These are phyloP conservation scores for Enteromius argenteus DNA, from an alignment of 2,797 vertebrate genomes.

Conservation along the genomic window DNA sequence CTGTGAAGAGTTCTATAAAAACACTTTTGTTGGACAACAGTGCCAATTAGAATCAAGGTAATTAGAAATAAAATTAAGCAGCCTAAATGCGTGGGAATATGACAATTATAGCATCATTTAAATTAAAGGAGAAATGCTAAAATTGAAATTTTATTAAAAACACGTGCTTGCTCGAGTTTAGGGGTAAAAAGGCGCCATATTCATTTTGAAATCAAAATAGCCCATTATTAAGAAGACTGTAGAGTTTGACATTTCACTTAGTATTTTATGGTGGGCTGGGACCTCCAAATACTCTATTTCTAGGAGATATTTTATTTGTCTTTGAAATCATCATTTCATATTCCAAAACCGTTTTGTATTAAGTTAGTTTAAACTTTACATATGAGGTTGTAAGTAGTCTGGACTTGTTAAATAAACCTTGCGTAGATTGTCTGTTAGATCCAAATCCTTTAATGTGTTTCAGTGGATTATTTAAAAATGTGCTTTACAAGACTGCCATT, in stretches of 20 bases:
- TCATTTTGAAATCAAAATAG: slow-evolving; percentile 56
- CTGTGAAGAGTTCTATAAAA: slow-evolving; percentile 37
- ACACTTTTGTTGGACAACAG: slow-evolving; percentile 52
- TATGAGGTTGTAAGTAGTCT: slow-evolving; percentile 52
- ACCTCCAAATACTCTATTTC: slow-evolving; percentile 69
- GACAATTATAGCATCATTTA: not conserved
- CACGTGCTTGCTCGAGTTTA: not conserved
- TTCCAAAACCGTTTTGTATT: slow-evolving; percentile 76
- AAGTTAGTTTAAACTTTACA: slow-evolving; percentile 64
- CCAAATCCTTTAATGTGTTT: slow-evolving; percentile 55
- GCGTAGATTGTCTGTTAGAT: slow-evolving; percentile 63
- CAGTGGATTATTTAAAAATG: slow-evolving; percentile 42
- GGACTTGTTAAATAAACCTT: slow-evolving; percentile 55
- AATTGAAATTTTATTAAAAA: not conserved
- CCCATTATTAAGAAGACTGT: slow-evolving; percentile 58
- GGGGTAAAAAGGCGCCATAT: not conserved
- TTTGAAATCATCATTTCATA: slow-evolving; percentile 70
- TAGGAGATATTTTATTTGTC: slow-evolving; percentile 63
- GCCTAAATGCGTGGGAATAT: not conserved
- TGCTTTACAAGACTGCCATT: slow-evolving; percentile 47
- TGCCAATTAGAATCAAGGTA: slow-evolving; percentile 40
- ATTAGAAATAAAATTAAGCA: no score
- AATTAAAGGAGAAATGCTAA: not conserved
- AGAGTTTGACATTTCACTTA: slow-evolving; percentile 64
- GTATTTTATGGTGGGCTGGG: slow-evolving; percentile 79